Conservation (phyloP, 2,888 invertebrate genomes). For the Acheta domesticus region DNA sequence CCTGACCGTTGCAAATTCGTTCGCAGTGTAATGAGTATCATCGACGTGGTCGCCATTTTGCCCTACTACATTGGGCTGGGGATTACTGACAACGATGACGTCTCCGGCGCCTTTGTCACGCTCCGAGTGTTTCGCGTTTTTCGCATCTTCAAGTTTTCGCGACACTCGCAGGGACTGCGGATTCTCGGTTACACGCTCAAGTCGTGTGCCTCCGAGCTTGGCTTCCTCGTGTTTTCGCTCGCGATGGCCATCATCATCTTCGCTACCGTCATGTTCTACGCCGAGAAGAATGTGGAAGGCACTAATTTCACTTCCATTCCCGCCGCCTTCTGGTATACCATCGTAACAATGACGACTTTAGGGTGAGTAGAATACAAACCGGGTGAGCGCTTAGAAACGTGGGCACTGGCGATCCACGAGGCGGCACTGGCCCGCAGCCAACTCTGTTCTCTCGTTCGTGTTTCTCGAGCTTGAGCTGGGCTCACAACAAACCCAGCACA, state of each 20-base stretch:
- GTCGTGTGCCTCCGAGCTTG: slow-evolving; percentile 97
- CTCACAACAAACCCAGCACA: neutral
- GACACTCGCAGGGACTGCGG: slow-evolving; percentile 97
- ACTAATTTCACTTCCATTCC: slow-evolving; percentile 99
- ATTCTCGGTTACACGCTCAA: slow-evolving; percentile 99
- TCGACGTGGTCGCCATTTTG: slow-evolving; percentile 98
- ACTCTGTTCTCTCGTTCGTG: neutral
- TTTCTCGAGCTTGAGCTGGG: too few species aligned
- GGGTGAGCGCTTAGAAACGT: slow-evolving; percentile 12
- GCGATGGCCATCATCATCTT: slow-evolving; percentile 99
- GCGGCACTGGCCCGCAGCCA: slow-evolving; percentile 12
- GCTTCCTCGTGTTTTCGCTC: slow-evolving; percentile 97
- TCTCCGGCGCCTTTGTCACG: slow-evolving; percentile 98
- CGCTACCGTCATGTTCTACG: slow-evolving; percentile 99
- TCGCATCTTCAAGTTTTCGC: slow-evolving; percentile 99
- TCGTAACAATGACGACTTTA: slow-evolving; percentile 99
- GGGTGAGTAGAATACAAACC: slow-evolving; percentile 69
- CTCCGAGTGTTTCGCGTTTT: slow-evolving; percentile 98
- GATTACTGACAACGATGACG: slow-evolving; percentile 96
- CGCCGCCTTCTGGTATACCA: slow-evolving; percentile 99
- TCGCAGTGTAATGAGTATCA: slow-evolving; percentile 97
- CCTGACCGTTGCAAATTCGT: slow-evolving; percentile 97
- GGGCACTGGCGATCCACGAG: slow-evolving; percentile 11
- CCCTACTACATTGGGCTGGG: slow-evolving; percentile 98
- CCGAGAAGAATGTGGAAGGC: slow-evolving; percentile 95